phyloP scores from a whole-genome alignment of 2,888 invertebrate species.

The Phyllotreta striolata region DNA sequence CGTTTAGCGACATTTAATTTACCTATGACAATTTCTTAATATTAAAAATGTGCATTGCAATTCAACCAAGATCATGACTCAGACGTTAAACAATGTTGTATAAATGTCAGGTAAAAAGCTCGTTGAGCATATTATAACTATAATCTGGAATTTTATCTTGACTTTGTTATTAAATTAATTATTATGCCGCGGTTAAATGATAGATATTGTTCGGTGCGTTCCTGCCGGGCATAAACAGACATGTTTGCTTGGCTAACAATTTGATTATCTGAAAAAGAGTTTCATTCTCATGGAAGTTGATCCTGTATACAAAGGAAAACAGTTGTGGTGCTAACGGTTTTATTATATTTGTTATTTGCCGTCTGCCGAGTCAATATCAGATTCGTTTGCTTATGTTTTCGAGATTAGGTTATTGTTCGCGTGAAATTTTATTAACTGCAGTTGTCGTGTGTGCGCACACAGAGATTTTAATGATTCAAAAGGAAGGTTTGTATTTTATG shows the following conservation, averaged over 20 bases:
- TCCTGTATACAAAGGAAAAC: conserved; percentile 6
- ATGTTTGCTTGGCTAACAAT: conserved; percentile 10
- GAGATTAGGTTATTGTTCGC: no score
- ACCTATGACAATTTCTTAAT: not conserved
- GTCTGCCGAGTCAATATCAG: conserved; percentile 4
- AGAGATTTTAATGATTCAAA: no score
- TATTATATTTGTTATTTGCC: conserved; percentile 16
- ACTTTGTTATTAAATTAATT: conserved; percentile 15
- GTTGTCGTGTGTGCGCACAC: no score
- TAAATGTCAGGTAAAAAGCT: conserved; percentile 11
- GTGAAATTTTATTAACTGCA: no score
- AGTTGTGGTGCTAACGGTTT: conserved; percentile 9
- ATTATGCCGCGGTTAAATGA: conserved; percentile 6
- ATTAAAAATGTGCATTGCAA: conserved; percentile 3
- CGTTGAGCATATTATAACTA: conserved; percentile 1
- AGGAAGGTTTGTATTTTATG: no score
- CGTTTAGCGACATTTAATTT: not conserved
- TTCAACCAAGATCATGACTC: conserved; percentile 12
- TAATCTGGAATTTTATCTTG: conserved; percentile 11
- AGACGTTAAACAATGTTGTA: conserved; percentile 8
- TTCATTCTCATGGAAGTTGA: conserved; percentile 6
- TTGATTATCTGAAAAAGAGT: conserved; percentile 5
- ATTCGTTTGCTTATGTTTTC: not conserved
- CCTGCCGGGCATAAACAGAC: conserved; percentile 6
- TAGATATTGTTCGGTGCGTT: conserved; percentile 5